Evolutionary conservation across 2,888 invertebrate species (phyloP), one percentile per base, ranked within the genome.

Genomic region (Cosmopolites sordidus): DNA sequence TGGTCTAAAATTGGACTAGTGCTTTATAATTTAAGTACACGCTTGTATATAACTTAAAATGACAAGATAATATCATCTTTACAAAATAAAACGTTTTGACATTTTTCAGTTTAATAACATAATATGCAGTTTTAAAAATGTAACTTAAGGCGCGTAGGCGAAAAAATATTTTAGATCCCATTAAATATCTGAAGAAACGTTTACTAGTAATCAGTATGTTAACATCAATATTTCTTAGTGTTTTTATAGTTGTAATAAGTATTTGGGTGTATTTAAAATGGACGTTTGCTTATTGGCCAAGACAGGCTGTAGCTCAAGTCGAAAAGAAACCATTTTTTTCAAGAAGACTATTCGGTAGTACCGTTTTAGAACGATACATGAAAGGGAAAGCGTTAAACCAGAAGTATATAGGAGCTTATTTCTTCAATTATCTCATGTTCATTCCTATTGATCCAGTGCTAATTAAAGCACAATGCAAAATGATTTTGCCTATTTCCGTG

Each of bases 341-440:
- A 3, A 33, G 12, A 11, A n/a, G 11, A 33, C 11, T 12, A 1
- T 14, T 49, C 18, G 52, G 27, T 2, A 38, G 45, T 15, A 11
- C 38, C 0, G 15, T 14, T 16, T 18, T 48, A 8, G 39, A 49
- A 11, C 14, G 16, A 16, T 62, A 62, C 18, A 8, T 9, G 16
- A 18, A 18, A 18, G 53, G 49, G 9, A 60, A 47, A 6, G 30
- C 44, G 0, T 16, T 17, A 17, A 58, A 59, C 2, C 14, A 49
- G 11, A 63, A 59, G 50, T 60, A 62, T 50, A 63, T 61, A 2
- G 69, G 69, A 8, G 47, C 60, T 2, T 68, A 65, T 46, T 2
- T 58, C 2, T 79, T 83, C 54, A 72, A 76, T 11, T 12, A 14
- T 2, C 40, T 16, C 16, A 16, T 16, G 2, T 40, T 12, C 17